These are phyloP conservation scores for Neoitamus cyanurus DNA, from an alignment of 2,888 invertebrate species.

Conservation along the genomic window DNA sequence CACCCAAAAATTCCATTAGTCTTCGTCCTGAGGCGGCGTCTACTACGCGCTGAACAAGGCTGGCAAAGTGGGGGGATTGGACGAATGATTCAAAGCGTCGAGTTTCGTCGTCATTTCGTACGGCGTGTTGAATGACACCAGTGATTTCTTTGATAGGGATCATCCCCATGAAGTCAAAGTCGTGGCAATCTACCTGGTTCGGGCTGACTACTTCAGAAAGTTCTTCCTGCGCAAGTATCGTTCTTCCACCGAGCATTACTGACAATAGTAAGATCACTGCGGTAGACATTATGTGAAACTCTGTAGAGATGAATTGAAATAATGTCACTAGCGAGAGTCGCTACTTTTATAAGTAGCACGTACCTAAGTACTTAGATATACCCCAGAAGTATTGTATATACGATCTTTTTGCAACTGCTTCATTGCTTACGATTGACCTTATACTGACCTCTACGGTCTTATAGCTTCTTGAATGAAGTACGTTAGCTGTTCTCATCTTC, in stretches of 20 bases:
- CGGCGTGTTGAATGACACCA: not conserved
- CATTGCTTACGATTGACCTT: not conserved
- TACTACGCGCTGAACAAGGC: not conserved
- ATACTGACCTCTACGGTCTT: not conserved
- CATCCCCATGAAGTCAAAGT: constrained; percentile 16
- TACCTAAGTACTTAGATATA: not conserved
- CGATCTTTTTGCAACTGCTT: not conserved
- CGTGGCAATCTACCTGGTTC: not conserved
- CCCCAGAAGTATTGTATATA: not conserved
- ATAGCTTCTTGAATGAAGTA: not conserved
- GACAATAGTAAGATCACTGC: not conserved
- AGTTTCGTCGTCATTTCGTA: not conserved
- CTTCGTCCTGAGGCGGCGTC: not conserved
- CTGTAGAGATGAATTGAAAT: not conserved
- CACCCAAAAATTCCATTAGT: not conserved
- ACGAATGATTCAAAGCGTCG: not conserved
- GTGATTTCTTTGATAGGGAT: constrained; percentile 3
- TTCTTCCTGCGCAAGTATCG: not conserved
- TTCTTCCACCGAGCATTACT: not conserved
- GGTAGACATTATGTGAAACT: not conserved
- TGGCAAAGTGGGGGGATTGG: not conserved
- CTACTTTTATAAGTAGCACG: not conserved
- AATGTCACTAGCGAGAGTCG: not conserved
- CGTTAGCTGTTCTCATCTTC: not conserved
- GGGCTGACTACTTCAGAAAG: not conserved